These are phyloP conservation scores for Oxytorus armatus DNA, from an alignment of 2,888 invertebrate species.

Conservation along the genomic window DNA sequence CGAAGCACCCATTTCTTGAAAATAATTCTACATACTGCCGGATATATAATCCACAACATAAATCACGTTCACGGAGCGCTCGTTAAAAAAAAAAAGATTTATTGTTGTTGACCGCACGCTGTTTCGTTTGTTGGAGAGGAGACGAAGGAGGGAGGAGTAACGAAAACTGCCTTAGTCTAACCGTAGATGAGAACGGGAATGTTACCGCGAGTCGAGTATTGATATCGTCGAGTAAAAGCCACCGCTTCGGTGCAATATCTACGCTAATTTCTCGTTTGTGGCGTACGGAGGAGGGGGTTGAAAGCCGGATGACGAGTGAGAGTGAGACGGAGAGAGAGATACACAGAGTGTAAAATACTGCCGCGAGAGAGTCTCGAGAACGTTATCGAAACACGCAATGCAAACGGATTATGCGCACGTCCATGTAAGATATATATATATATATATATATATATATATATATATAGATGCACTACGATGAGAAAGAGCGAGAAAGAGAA, in stretches of 20 bases:
- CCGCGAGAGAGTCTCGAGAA: constrained; percentile 70
- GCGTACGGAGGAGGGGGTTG: not conserved
- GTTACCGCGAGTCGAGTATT: constrained; percentile 34
- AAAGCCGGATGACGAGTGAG: constrained; percentile 42
- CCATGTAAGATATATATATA: too few relatives aligned
- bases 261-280: constrained; percentile 58
- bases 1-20: too few relatives aligned
- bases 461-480: constrained; percentile 33
- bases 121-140: not conserved
- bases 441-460: constrained; percentile 9
- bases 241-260: constrained; percentile 53
- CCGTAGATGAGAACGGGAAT: constrained; percentile 12
- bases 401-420: constrained; percentile 73
- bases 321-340: constrained; percentile 74
- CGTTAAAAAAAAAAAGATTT: constrained; percentile 16
- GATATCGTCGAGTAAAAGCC: constrained; percentile 60
- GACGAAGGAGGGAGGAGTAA: not conserved
- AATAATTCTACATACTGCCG: not conserved
- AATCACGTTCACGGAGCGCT: too few relatives aligned
- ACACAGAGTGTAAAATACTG: constrained; percentile 79
- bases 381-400: constrained; percentile 83
- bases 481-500: constrained; percentile 54
- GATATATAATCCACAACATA: not conserved
- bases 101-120: constrained; percentile 8
- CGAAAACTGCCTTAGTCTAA: constrained; percentile 20